These are phyloP conservation scores for Chiroxiphia lanceolata DNA, from an alignment of 2,797 vertebrate genomes.

Conservation along the genomic window DNA sequence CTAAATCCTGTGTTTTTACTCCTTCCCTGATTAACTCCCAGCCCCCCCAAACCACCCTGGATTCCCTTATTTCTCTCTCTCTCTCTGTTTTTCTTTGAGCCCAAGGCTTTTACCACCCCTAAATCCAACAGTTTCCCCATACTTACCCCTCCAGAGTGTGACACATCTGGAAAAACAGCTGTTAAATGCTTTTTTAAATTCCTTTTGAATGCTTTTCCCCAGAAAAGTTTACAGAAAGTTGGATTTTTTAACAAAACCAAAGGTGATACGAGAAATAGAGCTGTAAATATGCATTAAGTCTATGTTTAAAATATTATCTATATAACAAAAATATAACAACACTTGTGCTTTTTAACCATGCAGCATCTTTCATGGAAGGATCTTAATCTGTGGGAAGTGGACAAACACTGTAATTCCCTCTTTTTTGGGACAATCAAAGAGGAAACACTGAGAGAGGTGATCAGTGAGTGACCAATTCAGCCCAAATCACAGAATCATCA, in stretches of 20 bases:
- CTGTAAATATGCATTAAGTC: neutral
- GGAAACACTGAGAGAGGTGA: neutral
- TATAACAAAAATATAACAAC: neutral
- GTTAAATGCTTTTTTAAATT: neutral
- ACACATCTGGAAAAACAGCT: neutral
- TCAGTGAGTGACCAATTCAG: neutral
- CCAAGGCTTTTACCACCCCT: neutral
- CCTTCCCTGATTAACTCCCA: neutral
- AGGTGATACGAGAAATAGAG: neutral
- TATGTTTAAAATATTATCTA: neutral
- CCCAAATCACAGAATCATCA: neutral
- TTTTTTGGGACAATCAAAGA: neutral
- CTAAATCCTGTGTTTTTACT: neutral
- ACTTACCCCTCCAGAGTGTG: neutral
- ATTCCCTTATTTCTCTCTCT: neutral
- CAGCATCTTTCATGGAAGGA: neutral
- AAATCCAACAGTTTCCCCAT: neutral
- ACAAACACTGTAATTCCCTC: neutral
- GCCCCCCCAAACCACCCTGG: rapidly evolving
- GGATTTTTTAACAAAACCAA: neutral
- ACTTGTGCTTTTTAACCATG: neutral
- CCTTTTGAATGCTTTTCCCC: neutral
- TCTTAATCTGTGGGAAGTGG: neutral
- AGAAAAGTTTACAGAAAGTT: neutral
- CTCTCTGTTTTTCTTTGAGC: neutral